Conservation (phyloP, 2,888 invertebrate genomes). For the Caradrina kadenii region DNA sequence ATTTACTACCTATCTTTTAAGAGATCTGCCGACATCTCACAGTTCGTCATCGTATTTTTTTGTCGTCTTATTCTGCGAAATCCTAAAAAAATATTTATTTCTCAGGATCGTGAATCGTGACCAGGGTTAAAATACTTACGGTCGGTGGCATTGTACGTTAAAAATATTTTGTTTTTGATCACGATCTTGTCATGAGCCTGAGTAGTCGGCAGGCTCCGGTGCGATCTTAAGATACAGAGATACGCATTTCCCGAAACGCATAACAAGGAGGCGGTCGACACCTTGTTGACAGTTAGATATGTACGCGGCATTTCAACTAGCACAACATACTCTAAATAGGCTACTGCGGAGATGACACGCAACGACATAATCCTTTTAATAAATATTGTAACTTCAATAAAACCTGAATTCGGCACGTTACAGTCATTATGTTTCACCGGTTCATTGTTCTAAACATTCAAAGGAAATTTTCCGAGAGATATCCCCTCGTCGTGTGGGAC, state of each 20-base stretch:
- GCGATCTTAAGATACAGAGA: constrained; percentile 73
- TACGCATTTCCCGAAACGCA: constrained; percentile 74
- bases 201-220: constrained; percentile 49
- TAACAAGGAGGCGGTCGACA: constrained; percentile 67
- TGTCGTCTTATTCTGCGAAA: constrained; percentile 72
- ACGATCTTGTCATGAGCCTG: constrained; percentile 69
- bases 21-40: constrained; percentile 61
- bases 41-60: constrained; percentile 63
- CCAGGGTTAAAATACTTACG: constrained; percentile 75
- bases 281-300: constrained; percentile 73
- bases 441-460: constrained; percentile 83
- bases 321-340: constrained; percentile 32
- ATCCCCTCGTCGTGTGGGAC: constrained; percentile 75
- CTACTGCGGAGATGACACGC: constrained; percentile 13
- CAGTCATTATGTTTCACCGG: constrained; percentile 67
- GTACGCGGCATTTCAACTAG: constrained; percentile 59
- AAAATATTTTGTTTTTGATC: constrained; percentile 76
- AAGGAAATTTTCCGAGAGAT: constrained; percentile 86
- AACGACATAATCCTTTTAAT: constrained; percentile 33
- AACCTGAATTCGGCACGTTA: constrained; percentile 48
- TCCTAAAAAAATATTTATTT: constrained; percentile 71
- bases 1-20: constrained; percentile 40
- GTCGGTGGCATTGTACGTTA: constrained; percentile 67
- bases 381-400: constrained; percentile 53
- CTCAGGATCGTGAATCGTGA: constrained; percentile 78